Evolutionary conservation across 2,797 vertebrate species (phyloP).

Genomic region (Anolis apletophallus): DNA sequence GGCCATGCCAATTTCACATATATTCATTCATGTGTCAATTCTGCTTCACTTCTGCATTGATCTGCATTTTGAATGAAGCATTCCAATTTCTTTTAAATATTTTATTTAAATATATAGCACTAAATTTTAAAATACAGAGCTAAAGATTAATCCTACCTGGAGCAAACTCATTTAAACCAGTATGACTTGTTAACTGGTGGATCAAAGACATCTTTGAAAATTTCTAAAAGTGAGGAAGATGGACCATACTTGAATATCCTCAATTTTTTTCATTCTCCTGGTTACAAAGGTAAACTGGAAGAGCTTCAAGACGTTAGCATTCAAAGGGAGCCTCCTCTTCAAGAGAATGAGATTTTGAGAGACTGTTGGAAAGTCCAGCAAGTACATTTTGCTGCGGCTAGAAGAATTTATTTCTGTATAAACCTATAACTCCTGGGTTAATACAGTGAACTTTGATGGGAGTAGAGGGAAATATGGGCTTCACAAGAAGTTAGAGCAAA

Average conservation of each 20-base stretch:
- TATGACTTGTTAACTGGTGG: background rate
- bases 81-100: too few relatives aligned
- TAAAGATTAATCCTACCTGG: background rate
- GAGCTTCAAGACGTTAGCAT: slow-evolving; percentile 62
- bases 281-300: slow-evolving; percentile 20
- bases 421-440: slow-evolving; percentile 78
- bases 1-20: background rate
- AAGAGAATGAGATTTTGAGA: slow-evolving; percentile 72
- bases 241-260: slow-evolving; percentile 19
- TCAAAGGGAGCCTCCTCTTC: slow-evolving; percentile 63
- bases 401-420: slow-evolving; percentile 78
- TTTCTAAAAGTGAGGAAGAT: background rate
- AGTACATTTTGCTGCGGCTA: slow-evolving; percentile 74
- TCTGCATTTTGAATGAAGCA: background rate
- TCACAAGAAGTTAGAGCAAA: slow-evolving; percentile 76
- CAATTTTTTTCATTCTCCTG: slow-evolving; percentile 25
- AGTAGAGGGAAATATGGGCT: slow-evolving; percentile 78
- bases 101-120: too few relatives aligned
- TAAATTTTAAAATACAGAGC: too few relatives aligned
- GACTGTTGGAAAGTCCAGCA: slow-evolving; percentile 67
- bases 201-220: background rate
- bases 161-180: too few relatives aligned
- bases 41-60: background rate
- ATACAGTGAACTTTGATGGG: slow-evolving; percentile 79
- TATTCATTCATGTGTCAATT: background rate